phyloP scores from a whole-genome alignment of 2,888 invertebrate species.

The Geotrupes spiniger region DNA sequence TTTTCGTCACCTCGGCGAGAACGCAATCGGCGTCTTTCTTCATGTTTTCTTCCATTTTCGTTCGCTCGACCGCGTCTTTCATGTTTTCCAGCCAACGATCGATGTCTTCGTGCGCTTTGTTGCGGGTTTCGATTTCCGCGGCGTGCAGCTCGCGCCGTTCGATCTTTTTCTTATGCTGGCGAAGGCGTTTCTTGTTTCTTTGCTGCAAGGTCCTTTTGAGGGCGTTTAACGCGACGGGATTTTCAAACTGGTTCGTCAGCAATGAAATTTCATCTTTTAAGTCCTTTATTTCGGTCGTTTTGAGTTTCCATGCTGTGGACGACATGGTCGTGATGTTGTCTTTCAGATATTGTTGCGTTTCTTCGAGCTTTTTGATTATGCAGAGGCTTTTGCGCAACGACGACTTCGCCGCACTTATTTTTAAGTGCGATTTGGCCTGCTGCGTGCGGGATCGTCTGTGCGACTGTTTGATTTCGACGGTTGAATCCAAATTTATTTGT shows the following conservation, averaged over 20 bases:
- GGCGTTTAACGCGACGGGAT: constrained; percentile 47
- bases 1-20: constrained; percentile 66
- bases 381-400: constrained; percentile 39
- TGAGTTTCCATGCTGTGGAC: constrained; percentile 57
- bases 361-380: constrained; percentile 45
- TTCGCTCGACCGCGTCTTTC: constrained; percentile 60
- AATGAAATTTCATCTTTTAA: constrained; percentile 53
- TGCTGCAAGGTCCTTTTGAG: constrained; percentile 52
- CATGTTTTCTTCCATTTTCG: constrained; percentile 63
- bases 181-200: constrained; percentile 50
- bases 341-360: constrained; percentile 49
- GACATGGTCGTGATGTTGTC: constrained; percentile 51
- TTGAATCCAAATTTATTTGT: constrained; percentile 38
- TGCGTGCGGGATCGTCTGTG: constrained; percentile 12
- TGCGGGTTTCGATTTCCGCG: constrained; percentile 44
- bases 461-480: constrained; percentile 24
- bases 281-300: constrained; percentile 52
- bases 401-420: constrained; percentile 46
- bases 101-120: constrained; percentile 57
- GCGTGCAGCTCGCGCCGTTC: constrained; percentile 49
- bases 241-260: constrained; percentile 47
- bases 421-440: constrained; percentile 27
- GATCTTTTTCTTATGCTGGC: constrained; percentile 52
- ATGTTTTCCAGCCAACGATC: constrained; percentile 66
- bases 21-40: constrained; percentile 69